Percentiles rank a stretch among this genome's conserved stretches.
Conservation (phyloP, 2,888 invertebrate genomes). For the Diloba caeruleocephala region DNA sequence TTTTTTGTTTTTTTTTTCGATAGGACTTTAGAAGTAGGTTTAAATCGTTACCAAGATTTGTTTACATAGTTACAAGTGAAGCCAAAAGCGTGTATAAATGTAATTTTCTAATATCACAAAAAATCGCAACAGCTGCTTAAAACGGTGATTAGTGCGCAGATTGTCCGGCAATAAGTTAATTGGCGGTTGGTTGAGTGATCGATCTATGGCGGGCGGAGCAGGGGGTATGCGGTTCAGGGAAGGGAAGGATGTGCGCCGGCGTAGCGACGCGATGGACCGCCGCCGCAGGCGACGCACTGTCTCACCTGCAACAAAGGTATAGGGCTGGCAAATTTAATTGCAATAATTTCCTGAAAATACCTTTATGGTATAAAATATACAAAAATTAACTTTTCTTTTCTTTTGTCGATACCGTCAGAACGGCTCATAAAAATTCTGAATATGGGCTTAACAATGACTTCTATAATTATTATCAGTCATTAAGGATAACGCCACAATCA, state of each 20-base stretch:
- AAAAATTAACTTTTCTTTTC: no score
- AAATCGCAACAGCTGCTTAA: slow-evolving; percentile 51
- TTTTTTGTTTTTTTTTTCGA: no score
- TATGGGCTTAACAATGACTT: no score
- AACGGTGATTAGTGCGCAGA: slow-evolving; percentile 71
- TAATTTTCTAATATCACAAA: slow-evolving; percentile 49
- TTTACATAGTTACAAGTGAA: slow-evolving; percentile 18
- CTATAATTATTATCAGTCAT: no score
- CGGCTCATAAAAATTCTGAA: no score
- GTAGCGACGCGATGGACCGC: slow-evolving; percentile 73
- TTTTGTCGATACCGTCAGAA: no score
- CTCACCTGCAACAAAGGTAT: slow-evolving; percentile 75
- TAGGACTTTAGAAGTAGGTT: no score
- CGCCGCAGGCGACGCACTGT: slow-evolving; percentile 83
- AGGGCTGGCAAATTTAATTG: slow-evolving; percentile 69
- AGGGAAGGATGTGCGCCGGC: slow-evolving; percentile 66
- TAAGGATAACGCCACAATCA: no score
- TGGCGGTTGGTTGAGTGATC: slow-evolving; percentile 78
- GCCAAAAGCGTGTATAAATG: slow-evolving; percentile 21
- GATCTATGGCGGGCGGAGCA: slow-evolving; percentile 69
- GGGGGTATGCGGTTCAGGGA: slow-evolving; percentile 33
- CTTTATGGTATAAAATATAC: no score
- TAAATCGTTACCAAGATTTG: no score
- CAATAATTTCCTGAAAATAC: slow-evolving; percentile 9
- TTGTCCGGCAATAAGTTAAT: slow-evolving; percentile 78